phyloP scores from a whole-genome alignment of 2,113 vertebrate species.

The Cyrtonyx montezumae region DNA sequence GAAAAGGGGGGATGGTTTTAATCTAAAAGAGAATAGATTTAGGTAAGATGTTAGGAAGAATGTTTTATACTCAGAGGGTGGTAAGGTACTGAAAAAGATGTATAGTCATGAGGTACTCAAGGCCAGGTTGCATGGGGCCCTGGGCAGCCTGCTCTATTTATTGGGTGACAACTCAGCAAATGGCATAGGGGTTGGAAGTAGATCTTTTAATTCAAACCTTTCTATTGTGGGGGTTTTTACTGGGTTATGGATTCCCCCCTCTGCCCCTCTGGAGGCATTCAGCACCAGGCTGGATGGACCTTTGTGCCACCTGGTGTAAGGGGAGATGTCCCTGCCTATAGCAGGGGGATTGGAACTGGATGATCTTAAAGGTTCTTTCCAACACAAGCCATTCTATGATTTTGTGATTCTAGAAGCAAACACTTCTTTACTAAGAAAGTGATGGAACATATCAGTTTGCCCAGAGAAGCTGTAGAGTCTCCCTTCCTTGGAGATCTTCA shows the following conservation, averaged over 20 bases:
- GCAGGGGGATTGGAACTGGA: not conserved
- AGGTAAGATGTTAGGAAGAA: too few species aligned
- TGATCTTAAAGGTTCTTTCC: not conserved
- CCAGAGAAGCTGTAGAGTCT: not conserved
- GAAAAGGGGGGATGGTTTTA: too few species aligned
- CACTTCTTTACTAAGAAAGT: not conserved
- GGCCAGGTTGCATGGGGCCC: too few species aligned
- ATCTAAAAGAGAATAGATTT: too few species aligned
- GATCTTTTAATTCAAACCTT: too few species aligned
- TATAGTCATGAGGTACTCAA: too few species aligned
- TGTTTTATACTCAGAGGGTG: not conserved
- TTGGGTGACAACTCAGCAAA: too few species aligned
- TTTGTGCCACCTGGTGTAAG: not conserved
- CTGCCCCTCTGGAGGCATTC: not conserved
- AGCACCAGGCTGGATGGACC: not conserved
- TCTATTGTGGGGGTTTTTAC: not conserved
- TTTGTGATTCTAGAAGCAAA: not conserved
- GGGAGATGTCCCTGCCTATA: not conserved
- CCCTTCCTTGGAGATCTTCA: not conserved
- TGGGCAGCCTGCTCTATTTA: too few species aligned
- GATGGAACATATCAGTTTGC: not conserved
- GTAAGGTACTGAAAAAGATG: not conserved
- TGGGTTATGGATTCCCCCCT: not conserved
- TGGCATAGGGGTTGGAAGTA: too few species aligned
- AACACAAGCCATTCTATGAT: not conserved